Evolutionary conservation across 2,797 vertebrate species (phyloP).

Genomic region (Acrossocheilus wenchowensis): DNA sequence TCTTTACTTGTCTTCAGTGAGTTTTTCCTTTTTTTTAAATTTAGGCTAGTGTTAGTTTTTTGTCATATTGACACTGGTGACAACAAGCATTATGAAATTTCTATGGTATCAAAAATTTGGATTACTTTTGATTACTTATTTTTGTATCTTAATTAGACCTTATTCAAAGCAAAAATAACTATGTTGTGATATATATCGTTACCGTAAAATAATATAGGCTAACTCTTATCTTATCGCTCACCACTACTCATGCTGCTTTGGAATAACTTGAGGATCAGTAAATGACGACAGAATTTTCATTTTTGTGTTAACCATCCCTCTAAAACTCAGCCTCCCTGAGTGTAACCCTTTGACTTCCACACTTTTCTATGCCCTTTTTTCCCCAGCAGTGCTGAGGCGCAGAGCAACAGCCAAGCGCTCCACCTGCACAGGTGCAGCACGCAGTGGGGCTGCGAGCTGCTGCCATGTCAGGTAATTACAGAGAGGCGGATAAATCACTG

Average conservation of each 20-base stretch:
- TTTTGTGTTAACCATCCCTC: not conserved
- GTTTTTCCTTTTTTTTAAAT: too few species aligned
- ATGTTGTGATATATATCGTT: not conserved
- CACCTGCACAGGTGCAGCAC: slow-evolving; percentile 55
- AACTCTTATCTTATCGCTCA: too few species aligned
- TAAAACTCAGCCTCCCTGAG: not conserved
- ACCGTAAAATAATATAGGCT: too few species aligned
- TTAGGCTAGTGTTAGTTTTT: too few species aligned
- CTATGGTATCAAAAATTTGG: too few species aligned
- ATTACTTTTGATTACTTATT: too few species aligned
- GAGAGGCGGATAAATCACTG: slow-evolving; percentile 31
- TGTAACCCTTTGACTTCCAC: slow-evolving; percentile 1
- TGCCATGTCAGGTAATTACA: slow-evolving; percentile 56
- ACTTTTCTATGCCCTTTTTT: slow-evolving; percentile 18
- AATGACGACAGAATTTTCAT: not conserved
- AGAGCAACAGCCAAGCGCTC: slow-evolving; percentile 15
- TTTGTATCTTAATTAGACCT: too few species aligned
- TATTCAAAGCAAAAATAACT: too few species aligned
- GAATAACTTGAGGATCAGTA: not conserved
- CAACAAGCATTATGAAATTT: too few species aligned
- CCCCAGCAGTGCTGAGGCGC: not conserved
- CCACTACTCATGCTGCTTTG: not conserved
- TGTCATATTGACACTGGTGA: too few species aligned
- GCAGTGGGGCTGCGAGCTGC: slow-evolving; percentile 38
- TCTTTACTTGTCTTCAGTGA: too few species aligned